phyloP scores from a whole-genome alignment of 2,797 vertebrate genomes.

The Podarcis siculus region DNA sequence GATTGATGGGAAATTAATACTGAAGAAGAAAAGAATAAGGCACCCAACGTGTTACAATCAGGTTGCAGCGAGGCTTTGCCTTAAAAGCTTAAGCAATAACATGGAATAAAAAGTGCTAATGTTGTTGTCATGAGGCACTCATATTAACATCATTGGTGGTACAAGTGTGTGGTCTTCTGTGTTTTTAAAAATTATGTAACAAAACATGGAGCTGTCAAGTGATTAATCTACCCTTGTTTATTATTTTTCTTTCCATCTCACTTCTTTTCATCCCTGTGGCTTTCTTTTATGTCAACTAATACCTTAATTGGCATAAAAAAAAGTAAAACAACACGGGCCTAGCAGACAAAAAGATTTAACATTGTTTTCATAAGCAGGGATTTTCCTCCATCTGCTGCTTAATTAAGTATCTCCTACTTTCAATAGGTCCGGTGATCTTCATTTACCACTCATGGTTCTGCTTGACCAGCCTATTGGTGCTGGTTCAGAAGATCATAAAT shows the following conservation, averaged over 20 bases:
- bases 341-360: constrained; percentile 47
- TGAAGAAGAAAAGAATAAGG: not conserved
- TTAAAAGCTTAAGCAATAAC: constrained; percentile 40
- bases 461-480: constrained; percentile 35
- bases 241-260: constrained; percentile 45
- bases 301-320: constrained; percentile 51
- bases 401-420: constrained; percentile 39
- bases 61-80: constrained; percentile 28
- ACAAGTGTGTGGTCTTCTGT: constrained; percentile 33
- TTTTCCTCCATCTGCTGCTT: constrained; percentile 51
- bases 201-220: constrained; percentile 53
- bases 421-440: constrained; percentile 44
- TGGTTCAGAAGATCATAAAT: constrained; percentile 43
- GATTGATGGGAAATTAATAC: not conserved
- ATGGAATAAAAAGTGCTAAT: constrained; percentile 38
- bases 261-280: constrained; percentile 33
- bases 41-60: not conserved
- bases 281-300: constrained; percentile 68
- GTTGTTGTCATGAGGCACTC: constrained; percentile 26
- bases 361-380: constrained; percentile 60
- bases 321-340: not conserved
- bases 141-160: not conserved
- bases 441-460: constrained; percentile 46
- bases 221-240: constrained; percentile 39
- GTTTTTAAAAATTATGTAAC: constrained; percentile 24